Evolutionary conservation across 2,888 invertebrate species (phyloP).

Genomic region (Aporophyla nigra): DNA sequence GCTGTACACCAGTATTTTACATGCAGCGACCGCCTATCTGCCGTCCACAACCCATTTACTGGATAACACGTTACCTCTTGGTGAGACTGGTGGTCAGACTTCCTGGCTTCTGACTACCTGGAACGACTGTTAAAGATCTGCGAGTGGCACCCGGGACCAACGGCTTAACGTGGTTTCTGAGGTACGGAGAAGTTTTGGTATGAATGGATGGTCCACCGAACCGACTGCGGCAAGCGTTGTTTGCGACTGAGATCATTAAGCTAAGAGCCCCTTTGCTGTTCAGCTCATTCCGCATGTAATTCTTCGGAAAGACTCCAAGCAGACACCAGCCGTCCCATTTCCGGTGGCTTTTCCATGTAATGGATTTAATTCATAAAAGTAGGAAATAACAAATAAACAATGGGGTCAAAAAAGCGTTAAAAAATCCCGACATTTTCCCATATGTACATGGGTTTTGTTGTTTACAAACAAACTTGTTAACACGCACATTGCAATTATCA

Average conservation of each 20-base stretch:
- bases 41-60: too few relatives aligned
- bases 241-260: too few relatives aligned
- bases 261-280: too few relatives aligned
- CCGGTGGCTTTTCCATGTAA: too few relatives aligned
- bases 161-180: not conserved
- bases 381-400: too few relatives aligned
- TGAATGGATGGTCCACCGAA: not conserved
- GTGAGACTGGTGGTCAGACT: not conserved
- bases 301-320: not conserved
- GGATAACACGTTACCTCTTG: too few relatives aligned
- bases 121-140: not conserved
- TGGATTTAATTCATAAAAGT: too few relatives aligned
- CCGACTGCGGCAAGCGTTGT: too few relatives aligned
- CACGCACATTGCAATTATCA: not conserved
- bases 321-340: too few relatives aligned
- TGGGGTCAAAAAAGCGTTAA: not conserved
- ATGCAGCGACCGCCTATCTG: too few relatives aligned
- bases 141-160: not conserved
- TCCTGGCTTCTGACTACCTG: too few relatives aligned
- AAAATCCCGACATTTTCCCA: not conserved
- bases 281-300: not conserved
- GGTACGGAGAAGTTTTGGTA: not conserved
- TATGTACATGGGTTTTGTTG: constrained; percentile 5
- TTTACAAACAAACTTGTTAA: constrained; percentile 12
- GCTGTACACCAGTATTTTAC: too few relatives aligned